Evolutionary conservation across 2,888 invertebrate genomes (phyloP).

Genomic region (Pachymerium ferrugineum): DNA sequence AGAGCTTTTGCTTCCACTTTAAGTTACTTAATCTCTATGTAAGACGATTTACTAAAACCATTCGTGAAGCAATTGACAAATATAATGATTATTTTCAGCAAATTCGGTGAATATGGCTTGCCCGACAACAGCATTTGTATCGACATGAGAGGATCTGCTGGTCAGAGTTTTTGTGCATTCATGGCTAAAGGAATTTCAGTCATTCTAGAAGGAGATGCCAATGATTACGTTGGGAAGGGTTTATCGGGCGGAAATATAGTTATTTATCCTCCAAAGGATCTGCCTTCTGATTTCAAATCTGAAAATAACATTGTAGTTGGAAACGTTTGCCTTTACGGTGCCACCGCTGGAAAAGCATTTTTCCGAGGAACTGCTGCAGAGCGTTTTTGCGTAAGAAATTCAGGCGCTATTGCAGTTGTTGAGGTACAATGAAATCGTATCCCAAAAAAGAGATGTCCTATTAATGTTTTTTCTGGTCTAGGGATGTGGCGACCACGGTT

Average conservation of each 20-base stretch:
- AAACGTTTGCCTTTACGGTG: constrained; percentile 96
- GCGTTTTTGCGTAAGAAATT: constrained; percentile 96
- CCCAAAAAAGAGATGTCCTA: background rate
- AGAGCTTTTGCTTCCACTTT: constrained; percentile 89
- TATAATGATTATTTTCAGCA: constrained; percentile 53
- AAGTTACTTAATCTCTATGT: constrained; percentile 92
- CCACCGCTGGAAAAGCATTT: constrained; percentile 87
- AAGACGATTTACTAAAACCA: constrained; percentile 46
- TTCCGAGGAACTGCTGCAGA: constrained; percentile 96
- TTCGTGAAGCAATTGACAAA: constrained; percentile 37
- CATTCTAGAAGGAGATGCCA: constrained; percentile 91
- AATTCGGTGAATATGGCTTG: constrained; percentile 78
- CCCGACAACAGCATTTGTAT: constrained; percentile 77
- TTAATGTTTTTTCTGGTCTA: constrained; percentile 40
- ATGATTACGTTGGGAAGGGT: constrained; percentile 96
- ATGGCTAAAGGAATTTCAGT: constrained; percentile 82
- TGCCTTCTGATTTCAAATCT: constrained; percentile 69
- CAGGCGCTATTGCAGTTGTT: constrained; percentile 89
- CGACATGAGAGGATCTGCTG: constrained; percentile 82
- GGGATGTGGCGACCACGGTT: constrained; percentile 98
- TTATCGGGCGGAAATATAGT: constrained; percentile 90
- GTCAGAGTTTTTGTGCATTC: constrained; percentile 99
- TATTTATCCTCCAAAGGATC: constrained; percentile 82
- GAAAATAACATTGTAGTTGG: constrained; percentile 95
- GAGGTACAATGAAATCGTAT: constrained; percentile 56